Evolutionary conservation across 35 echinoderm and acorn worm genomes (phyloP), one percentile per base, ranked within the genome.

Genomic region (Nesometra sesokonis): DNA sequence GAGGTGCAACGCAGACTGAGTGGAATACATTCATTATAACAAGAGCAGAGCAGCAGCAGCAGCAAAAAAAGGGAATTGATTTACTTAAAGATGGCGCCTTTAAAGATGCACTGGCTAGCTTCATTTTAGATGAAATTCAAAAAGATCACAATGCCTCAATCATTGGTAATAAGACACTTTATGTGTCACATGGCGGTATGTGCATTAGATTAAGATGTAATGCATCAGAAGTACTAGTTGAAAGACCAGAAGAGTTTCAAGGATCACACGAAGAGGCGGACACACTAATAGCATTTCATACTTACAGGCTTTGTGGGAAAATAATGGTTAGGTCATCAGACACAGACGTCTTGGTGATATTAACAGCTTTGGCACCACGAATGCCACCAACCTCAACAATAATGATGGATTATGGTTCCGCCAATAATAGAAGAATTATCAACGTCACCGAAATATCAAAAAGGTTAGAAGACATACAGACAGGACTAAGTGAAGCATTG

Each of bases 401-500:
- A 81, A 37, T 77, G 77, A 88, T 88, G 87, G 79, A 88, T 80
- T 88, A 33, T 80, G 87, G 78, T 82, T 34, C 87, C 47, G 78
- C 35, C 34, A 88, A 88, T 80, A 82, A 88, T 32, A 47, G 78
- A 78, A 77, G 87, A 80, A 31, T 88, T 34, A 88, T 88, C 87
- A 88, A 37, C 47, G 87, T 88, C 78, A 88, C 76, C 34, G 87
- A 82, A 46, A 88, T 82, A 30, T 27, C 87, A 88, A 80, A 52
- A 82, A 3, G 30, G 57, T 43, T 88, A 39, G 87, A 88, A 35
- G 35, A 82, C 78, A 77, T 37, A 78, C 85, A 47, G 78, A n/a
- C 77, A 87, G 90, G 78, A 46, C 77, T 84, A 35, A 91, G 21
- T 29, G 78, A 91, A 91, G 90, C 79, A 37, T 82, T 82, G 87